These are phyloP conservation scores for Alentia gelatinosa DNA, from an alignment of 2,888 invertebrate genomes.

Conservation along the genomic window DNA sequence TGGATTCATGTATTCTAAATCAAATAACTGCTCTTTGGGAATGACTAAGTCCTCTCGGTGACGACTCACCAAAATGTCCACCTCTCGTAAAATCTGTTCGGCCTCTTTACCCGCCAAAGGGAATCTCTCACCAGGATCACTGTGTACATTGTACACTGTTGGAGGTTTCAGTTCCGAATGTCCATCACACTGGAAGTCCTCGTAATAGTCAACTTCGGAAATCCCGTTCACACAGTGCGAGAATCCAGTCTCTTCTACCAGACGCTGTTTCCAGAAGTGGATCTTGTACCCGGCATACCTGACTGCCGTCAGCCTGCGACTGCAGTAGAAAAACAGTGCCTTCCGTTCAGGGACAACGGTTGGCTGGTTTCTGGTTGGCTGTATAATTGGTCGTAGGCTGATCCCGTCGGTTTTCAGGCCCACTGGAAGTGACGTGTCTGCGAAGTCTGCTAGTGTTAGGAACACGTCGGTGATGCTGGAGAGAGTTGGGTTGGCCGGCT, in stretches of 20 bases:
- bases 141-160: constrained; percentile 54
- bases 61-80: neutral
- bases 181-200: neutral
- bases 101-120: constrained; percentile 14
- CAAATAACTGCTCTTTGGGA: neutral
- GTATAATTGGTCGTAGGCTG: neutral
- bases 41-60: constrained; percentile 13
- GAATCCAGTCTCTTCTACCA: neutral
- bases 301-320: constrained; percentile 46
- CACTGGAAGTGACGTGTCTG: neutral
- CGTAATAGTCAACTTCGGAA: neutral
- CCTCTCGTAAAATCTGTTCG: constrained; percentile 18
- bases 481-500: constrained; percentile 9
- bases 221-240: neutral
- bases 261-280: neutral
- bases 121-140: constrained; percentile 59
- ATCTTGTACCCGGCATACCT: constrained; percentile 54
- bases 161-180: neutral
- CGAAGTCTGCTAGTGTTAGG: constrained; percentile 58
- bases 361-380: neutral
- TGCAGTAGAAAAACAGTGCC: constrained; percentile 48
- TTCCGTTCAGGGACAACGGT: neutral
- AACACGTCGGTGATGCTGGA: constrained; percentile 58
- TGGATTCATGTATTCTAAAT: neutral
- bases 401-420: constrained; percentile 47